A percentile compares a stretch with the other conserved stretches of the same genome.
Conservation (phyloP, 2,797 vertebrate genomes). For the Chiroxiphia lanceolata region DNA sequence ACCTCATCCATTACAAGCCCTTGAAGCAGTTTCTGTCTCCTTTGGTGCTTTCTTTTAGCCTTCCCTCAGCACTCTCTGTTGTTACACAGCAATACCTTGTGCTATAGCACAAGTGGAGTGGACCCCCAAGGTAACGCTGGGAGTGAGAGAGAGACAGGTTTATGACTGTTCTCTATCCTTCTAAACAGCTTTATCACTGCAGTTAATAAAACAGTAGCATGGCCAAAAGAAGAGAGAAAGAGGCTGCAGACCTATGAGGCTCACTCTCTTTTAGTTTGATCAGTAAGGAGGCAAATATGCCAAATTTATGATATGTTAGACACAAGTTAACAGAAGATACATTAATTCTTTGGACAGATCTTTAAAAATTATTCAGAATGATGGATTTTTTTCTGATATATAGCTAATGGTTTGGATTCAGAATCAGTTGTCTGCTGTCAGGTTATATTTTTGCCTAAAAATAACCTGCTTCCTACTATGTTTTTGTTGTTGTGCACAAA, state of each 20-base stretch:
- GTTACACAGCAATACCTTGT: rapidly evolving
- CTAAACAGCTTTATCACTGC: neutral
- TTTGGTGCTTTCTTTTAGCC: neutral
- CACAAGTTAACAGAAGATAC: neutral
- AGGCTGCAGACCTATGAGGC: neutral
- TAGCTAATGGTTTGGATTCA: neutral
- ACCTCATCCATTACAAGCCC: neutral
- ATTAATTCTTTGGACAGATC: neutral
- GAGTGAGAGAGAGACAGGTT: neutral
- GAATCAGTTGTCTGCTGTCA: neutral
- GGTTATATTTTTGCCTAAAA: neutral
- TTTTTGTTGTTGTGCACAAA: neutral
- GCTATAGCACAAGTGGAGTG: neutral
- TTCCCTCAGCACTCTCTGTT: neutral
- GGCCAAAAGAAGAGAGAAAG: neutral
- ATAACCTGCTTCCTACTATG: neutral
- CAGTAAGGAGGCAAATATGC: neutral
- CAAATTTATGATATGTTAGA: neutral
- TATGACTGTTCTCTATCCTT: neutral
- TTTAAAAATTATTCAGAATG: neutral
- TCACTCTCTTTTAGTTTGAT: neutral
- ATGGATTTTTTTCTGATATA: neutral
- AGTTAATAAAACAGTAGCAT: neutral
- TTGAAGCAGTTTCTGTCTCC: neutral
- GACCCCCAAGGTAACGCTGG: neutral